Percentiles rank a stretch among this genome's conserved stretches.
Evolutionary conservation across 2,113 vertebrate genomes (phyloP).

Genomic region (Eleginops maclovinus): DNA sequence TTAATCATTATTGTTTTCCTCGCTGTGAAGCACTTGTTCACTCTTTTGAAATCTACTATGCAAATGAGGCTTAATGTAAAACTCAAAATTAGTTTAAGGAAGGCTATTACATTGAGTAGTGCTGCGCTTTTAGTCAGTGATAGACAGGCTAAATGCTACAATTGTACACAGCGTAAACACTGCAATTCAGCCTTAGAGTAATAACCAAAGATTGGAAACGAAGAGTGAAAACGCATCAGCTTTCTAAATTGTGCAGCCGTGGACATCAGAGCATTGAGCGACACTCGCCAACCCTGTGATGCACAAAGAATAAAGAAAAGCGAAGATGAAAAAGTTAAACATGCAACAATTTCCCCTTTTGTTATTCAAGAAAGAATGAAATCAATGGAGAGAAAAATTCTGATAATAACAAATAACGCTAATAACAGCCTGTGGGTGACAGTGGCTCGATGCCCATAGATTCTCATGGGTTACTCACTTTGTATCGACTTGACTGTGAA

Average conservation of each 20-base stretch:
- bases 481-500: slow-evolving; percentile 74
- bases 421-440: slow-evolving; percentile 66
- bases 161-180: slow-evolving; percentile 23
- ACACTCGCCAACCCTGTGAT: neutral
- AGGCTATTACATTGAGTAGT: slow-evolving; percentile 38
- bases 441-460: slow-evolving; percentile 70
- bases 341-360: slow-evolving; percentile 62
- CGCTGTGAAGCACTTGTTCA: slow-evolving; percentile 23
- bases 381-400: slow-evolving; percentile 72
- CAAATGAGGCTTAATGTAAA: slow-evolving; percentile 40
- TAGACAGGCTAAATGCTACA: slow-evolving; percentile 31
- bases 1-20: slow-evolving; percentile 62
- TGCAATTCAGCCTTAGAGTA: slow-evolving; percentile 19
- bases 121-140: slow-evolving; percentile 17
- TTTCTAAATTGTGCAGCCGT: neutral
- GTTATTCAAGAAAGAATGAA: slow-evolving; percentile 49
- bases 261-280: neutral
- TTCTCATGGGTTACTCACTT: slow-evolving; percentile 69
- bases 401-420: slow-evolving; percentile 80
- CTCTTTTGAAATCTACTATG: slow-evolving; percentile 24
- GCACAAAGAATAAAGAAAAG: slow-evolving; percentile 16
- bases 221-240: neutral
- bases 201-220: neutral
- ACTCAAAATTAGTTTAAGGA: slow-evolving; percentile 7
- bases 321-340: slow-evolving; percentile 15